Conservation (phyloP, 2,113 vertebrate species). For the Elephas maximus region DNA sequence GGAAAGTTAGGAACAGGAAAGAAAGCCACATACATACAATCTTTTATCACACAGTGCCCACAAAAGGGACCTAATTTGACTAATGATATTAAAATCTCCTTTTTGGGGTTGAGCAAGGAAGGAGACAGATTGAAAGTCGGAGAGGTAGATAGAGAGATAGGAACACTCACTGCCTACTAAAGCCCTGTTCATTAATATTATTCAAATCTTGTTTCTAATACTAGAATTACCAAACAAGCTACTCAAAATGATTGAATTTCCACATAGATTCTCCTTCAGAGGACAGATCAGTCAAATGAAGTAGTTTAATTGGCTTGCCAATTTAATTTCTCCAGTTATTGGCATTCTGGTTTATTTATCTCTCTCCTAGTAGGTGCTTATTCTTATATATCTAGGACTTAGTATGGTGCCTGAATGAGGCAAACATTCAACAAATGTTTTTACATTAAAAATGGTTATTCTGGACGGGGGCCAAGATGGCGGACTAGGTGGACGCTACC, state of each 20-base stretch:
- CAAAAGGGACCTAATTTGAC: background rate
- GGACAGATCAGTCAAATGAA: background rate
- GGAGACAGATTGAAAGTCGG: background rate
- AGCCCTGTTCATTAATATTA: background rate
- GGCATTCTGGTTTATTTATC: slow-evolving; percentile 48
- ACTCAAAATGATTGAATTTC: slow-evolving; percentile 35
- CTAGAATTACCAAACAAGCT: slow-evolving; percentile 1
- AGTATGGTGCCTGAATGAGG: background rate
- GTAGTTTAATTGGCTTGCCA: background rate
- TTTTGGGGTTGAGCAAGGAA: background rate
- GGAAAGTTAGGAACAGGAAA: background rate
- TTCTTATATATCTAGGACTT: background rate
- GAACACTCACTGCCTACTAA: background rate
- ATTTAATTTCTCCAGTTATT: slow-evolving; percentile 35
- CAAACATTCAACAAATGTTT: background rate
- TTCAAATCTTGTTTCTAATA: background rate
- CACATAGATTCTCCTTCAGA: background rate
- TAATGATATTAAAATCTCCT: background rate
- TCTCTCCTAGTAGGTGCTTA: background rate
- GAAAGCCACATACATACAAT: background rate
- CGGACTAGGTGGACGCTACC: too few species aligned
- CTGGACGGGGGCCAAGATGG: background rate
- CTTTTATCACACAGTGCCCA: background rate
- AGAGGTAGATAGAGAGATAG: background rate
- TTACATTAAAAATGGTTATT: background rate